These are phyloP conservation scores for Harmothoe impar DNA, from an alignment of 2,888 invertebrate species.

Conservation along the genomic window DNA sequence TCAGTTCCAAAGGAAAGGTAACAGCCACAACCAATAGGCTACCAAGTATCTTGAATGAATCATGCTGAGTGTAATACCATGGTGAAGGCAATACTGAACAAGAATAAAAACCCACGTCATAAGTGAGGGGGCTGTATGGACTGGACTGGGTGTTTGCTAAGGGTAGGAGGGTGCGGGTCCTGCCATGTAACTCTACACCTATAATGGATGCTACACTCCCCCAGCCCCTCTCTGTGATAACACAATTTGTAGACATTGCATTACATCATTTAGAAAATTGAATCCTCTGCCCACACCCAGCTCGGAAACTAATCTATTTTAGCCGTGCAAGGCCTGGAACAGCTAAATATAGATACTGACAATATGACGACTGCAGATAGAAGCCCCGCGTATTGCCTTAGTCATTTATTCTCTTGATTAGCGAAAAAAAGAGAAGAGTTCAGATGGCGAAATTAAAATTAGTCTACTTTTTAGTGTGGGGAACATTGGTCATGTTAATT, in stretches of 20 bases:
- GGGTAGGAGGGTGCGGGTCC: background rate
- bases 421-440: background rate
- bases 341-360: background rate
- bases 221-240: background rate
- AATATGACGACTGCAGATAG: background rate
- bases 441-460: background rate
- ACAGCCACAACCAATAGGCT: too few species aligned
- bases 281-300: background rate
- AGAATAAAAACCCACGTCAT: too few species aligned
- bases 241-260: background rate
- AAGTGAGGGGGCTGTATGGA: background rate
- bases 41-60: too few species aligned
- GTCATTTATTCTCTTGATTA: background rate
- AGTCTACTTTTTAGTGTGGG: background rate
- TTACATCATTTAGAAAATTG: constrained; percentile 17
- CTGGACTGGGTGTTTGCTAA: background rate
- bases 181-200: background rate
- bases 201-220: background rate
- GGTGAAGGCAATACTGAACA: too few species aligned
- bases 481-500: background rate
- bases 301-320: constrained; percentile 31
- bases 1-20: too few species aligned
- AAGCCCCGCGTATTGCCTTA: background rate
- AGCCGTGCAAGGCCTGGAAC: background rate
- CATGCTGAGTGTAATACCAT: too few species aligned